These are phyloP conservation scores for Channa maculata DNA, from an alignment of 2,113 vertebrate species.

Conservation along the genomic window DNA sequence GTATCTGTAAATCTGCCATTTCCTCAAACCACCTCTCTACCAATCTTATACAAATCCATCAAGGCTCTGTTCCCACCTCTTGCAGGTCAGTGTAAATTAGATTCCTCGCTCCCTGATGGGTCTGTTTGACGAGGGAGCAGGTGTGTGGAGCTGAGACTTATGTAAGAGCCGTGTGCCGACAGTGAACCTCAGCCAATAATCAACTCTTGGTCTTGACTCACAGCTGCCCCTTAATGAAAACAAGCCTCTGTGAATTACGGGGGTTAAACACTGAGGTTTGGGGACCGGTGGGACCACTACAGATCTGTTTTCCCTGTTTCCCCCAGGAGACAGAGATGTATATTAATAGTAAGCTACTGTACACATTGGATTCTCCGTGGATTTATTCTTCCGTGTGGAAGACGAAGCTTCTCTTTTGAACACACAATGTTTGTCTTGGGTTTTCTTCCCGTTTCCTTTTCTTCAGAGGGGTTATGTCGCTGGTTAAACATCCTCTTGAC, in stretches of 20 bases:
- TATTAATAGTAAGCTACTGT: slow-evolving; percentile 44
- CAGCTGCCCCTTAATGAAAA: slow-evolving; percentile 51
- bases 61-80: slow-evolving; percentile 27
- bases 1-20: no score
- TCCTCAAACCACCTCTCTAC: no score
- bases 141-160: slow-evolving; percentile 34
- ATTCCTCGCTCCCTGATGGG: slow-evolving; percentile 64
- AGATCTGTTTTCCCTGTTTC: slow-evolving; percentile 26
- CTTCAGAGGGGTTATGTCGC: neutral
- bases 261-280: slow-evolving; percentile 21
- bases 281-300: neutral
- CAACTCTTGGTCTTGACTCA: slow-evolving; percentile 15
- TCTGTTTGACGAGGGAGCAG: slow-evolving; percentile 25
- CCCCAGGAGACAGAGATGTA: slow-evolving; percentile 25
- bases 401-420: slow-evolving; percentile 36
- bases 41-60: no score
- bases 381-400: slow-evolving; percentile 30
- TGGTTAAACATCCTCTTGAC: slow-evolving; percentile 18
- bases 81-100: slow-evolving; percentile 27
- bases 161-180: slow-evolving; percentile 56
- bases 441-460: slow-evolving; percentile 4
- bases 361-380: slow-evolving; percentile 41
- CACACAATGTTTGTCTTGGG: slow-evolving; percentile 46
- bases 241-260: slow-evolving; percentile 23
- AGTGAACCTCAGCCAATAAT: slow-evolving; percentile 19